Evolutionary conservation across 1,140 invertebrate species (phyloP).

Genomic region (Eupristina koningsbergeri): DNA sequence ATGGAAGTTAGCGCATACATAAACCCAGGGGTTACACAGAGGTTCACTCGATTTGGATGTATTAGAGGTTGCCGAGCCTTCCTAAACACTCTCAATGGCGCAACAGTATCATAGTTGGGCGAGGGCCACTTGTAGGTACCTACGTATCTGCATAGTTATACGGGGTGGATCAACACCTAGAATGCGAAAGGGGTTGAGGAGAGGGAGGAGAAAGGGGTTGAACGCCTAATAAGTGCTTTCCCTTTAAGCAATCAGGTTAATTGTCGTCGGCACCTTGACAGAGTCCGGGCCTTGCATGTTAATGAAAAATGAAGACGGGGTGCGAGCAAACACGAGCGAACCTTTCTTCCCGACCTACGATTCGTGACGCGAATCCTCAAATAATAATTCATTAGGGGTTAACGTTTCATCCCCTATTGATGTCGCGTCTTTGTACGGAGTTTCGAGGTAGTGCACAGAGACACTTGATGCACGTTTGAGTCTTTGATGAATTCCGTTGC

Average conservation of each 20-base stretch:
- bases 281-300: constrained; percentile 42
- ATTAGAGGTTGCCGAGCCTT: not conserved
- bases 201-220: no score
- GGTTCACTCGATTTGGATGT: not conserved
- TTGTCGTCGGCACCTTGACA: constrained; percentile 47
- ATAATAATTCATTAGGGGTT: constrained; percentile 49
- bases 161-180: not conserved
- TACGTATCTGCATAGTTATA: not conserved
- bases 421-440: not conserved
- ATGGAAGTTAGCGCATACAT: not conserved
- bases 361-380: constrained; percentile 48
- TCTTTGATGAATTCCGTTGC: no score
- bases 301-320: constrained; percentile 32
- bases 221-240: constrained; percentile 50
- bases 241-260: constrained; percentile 51
- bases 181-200: not conserved
- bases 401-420: not conserved
- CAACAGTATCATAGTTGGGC: constrained; percentile 31
- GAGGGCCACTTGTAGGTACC: constrained; percentile 27
- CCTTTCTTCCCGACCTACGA: not conserved
- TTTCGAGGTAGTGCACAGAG: no score
- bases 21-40: not conserved
- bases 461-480: no score
- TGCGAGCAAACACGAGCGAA: not conserved
- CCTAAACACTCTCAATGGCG: constrained; percentile 12